Conservation (phyloP, 2,888 invertebrate species). For the Sceliomorpha sp. region DNA sequence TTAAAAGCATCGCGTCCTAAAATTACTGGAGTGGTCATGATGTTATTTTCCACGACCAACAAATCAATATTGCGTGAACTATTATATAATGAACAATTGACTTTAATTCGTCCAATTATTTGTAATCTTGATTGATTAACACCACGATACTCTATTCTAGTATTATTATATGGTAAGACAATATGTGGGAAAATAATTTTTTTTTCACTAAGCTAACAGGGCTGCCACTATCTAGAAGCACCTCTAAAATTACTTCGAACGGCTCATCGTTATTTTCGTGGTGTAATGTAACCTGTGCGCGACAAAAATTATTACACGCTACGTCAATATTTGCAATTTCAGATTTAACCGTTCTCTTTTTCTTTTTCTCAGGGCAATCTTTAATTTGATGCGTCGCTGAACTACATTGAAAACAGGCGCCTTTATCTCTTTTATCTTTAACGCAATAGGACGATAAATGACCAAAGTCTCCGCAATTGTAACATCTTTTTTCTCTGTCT, state of each 20-base stretch:
- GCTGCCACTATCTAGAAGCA: slow-evolving; percentile 1
- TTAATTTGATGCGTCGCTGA: neutral
- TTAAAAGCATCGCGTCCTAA: no score
- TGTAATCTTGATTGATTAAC: slow-evolving; percentile 10
- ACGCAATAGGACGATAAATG: neutral
- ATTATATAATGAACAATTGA: neutral
- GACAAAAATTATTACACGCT: neutral
- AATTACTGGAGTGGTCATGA: neutral
- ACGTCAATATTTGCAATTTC: slow-evolving; percentile 1
- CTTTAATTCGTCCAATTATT: neutral
- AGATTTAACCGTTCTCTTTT: neutral
- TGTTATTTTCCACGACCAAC: no score
- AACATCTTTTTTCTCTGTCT: slow-evolving; percentile 8
- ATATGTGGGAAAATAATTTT: neutral
- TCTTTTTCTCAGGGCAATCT: neutral
- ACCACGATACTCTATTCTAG: neutral
- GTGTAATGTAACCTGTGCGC: neutral
- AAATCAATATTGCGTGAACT: neutral
- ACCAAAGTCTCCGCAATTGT: slow-evolving; percentile 3
- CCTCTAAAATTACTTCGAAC: neutral
- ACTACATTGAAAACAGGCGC: slow-evolving; percentile 5
- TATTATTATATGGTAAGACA: neutral
- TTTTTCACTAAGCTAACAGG: slow-evolving; percentile 3
- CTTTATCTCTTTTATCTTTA: slow-evolving; percentile 4
- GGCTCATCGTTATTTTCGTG: neutral